Evolutionary conservation across 2,113 vertebrate species (phyloP).

Genomic region (Cryptomyrus ogoouensis): DNA sequence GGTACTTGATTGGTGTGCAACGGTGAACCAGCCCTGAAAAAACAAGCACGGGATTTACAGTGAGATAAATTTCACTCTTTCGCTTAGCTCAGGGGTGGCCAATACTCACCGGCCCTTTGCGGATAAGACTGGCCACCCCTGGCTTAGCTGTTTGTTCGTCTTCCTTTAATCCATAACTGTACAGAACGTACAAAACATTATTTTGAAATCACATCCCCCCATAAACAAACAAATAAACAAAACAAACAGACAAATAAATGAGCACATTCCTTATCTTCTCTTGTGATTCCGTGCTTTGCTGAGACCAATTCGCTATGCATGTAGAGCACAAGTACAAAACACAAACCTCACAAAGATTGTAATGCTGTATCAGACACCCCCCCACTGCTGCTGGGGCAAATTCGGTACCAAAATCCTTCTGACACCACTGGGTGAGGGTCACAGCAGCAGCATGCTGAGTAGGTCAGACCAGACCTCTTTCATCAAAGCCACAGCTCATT

Average conservation of each 20-base stretch:
- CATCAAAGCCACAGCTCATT: background rate
- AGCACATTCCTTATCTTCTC: too few species aligned
- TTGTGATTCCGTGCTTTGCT: too few species aligned
- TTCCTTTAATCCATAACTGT: background rate
- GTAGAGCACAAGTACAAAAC: too few species aligned
- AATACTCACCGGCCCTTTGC: too few species aligned
- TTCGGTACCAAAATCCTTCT: background rate
- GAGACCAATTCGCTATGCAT: too few species aligned
- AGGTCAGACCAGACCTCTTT: background rate
- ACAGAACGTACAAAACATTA: background rate
- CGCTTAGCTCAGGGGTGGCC: background rate
- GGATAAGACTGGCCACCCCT: too few species aligned
- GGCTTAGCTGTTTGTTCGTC: background rate
- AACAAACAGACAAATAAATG: too few species aligned
- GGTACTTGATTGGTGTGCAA: slow-evolving; percentile 81
- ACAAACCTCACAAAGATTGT: too few species aligned
- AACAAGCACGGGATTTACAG: slow-evolving; percentile 17
- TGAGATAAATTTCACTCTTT: background rate
- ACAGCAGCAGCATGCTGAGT: background rate
- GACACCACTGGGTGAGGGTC: background rate
- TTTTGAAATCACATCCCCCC: background rate
- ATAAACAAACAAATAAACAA: too few species aligned
- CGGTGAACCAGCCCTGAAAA: slow-evolving; percentile 71
- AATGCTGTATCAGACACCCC: background rate
- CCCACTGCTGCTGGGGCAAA: background rate